Conservation (phyloP, 2,888 invertebrate species). For the Pheosia tremula region DNA sequence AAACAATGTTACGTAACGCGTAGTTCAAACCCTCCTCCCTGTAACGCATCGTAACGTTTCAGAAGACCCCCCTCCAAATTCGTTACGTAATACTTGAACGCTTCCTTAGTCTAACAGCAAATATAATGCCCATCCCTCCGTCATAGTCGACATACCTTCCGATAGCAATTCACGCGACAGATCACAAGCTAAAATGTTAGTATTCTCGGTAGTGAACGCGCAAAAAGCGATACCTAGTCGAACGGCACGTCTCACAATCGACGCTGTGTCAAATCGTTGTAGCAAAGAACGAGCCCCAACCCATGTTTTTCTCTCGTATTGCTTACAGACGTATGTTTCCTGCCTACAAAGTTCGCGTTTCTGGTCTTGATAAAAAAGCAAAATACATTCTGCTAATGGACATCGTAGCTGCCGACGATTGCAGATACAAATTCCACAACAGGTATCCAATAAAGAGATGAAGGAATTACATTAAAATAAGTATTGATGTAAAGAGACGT, state of each 20-base stretch:
- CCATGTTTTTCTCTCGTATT: constrained; percentile 83
- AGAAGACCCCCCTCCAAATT: too few relatives aligned
- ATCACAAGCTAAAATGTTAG: constrained; percentile 79
- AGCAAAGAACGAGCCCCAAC: constrained; percentile 78
- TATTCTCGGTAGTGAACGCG: constrained; percentile 57
- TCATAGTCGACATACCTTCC: neutral
- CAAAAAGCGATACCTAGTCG: constrained; percentile 73
- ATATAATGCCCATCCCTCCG: neutral
- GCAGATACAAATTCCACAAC: constrained; percentile 97
- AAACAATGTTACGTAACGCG: too few relatives aligned
- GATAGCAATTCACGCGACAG: constrained; percentile 61
- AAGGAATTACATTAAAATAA: constrained; percentile 82
- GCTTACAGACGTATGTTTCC: constrained; percentile 98
- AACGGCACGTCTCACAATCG: constrained; percentile 79
- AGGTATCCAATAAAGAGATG: constrained; percentile 86
- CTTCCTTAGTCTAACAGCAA: neutral
- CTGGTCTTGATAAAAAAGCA: constrained; percentile 98
- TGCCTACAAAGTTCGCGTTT: constrained; percentile 98
- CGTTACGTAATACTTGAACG: too few relatives aligned
- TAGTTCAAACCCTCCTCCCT: too few relatives aligned
- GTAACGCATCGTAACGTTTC: too few relatives aligned
- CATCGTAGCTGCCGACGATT: constrained; percentile 98
- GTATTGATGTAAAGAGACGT: constrained; percentile 48
- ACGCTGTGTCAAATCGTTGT: constrained; percentile 81
- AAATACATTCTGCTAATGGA: constrained; percentile 99